Evolutionary conservation across 1,140 invertebrate species (phyloP).

Genomic region (Euwallacea fornicatus): DNA sequence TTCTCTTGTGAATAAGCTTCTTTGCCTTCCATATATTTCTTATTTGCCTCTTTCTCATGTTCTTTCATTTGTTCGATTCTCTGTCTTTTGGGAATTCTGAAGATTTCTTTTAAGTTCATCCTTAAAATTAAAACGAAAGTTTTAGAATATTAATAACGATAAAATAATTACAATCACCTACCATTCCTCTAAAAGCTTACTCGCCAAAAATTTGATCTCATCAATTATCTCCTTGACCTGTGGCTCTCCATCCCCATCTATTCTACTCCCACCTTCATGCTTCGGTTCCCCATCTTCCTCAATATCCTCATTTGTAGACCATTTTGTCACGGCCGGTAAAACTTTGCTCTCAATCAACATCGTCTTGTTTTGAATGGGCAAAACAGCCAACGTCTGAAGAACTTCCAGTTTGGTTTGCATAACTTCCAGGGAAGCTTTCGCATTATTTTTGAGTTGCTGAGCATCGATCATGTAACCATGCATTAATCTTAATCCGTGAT

Average conservation of each 20-base stretch:
- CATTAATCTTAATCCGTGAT: conserved; percentile 86
- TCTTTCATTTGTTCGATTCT: conserved; percentile 91
- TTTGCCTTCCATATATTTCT: conserved; percentile 53
- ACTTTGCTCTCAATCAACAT: conserved; percentile 92
- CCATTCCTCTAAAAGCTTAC: conserved; percentile 73
- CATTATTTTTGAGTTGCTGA: conserved; percentile 45
- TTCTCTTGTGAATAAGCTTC: conserved; percentile 44
- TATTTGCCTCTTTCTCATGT: conserved; percentile 82
- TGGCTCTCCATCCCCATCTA: neutral
- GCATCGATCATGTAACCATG: conserved; percentile 84
- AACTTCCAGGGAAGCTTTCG: conserved; percentile 64
- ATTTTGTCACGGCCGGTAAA: conserved; percentile 77
- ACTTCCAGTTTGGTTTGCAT: conserved; percentile 76
- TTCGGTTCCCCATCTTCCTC: conserved; percentile 21
- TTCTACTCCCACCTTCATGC: conserved; percentile 2
- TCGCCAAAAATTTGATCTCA: conserved; percentile 58
- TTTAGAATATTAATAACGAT: conserved; percentile 3
- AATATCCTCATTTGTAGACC: conserved; percentile 60
- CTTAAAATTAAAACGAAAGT: conserved; percentile 9
- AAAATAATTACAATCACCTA: conserved; percentile 4
- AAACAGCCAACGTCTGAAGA: conserved; percentile 74
- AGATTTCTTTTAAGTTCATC: conserved; percentile 79
- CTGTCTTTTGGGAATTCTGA: conserved; percentile 94
- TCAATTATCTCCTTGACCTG: conserved; percentile 45
- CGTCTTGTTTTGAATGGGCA: conserved; percentile 92